Conservation (phyloP, 1,140 invertebrate genomes). For the Drosophila punjabiensis region DNA sequence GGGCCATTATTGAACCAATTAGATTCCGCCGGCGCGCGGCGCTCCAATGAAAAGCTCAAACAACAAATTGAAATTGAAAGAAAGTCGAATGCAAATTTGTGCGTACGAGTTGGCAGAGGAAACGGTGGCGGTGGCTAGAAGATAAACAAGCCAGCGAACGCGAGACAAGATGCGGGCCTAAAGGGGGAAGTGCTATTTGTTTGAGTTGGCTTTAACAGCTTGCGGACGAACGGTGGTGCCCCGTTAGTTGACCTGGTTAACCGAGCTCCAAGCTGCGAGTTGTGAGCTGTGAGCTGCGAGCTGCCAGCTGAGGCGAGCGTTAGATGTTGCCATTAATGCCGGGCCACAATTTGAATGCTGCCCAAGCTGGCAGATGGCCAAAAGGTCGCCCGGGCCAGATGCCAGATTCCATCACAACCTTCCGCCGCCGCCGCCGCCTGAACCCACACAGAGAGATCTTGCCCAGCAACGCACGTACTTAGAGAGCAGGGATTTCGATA, state of each 20-base stretch:
- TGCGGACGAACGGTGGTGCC: conserved; percentile 70
- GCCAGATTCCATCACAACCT: conserved; percentile 27
- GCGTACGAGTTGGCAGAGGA: conserved; percentile 37
- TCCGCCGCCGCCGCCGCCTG: conserved; percentile 5
- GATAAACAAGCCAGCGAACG: conserved; percentile 26
- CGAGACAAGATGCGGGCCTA: conserved; percentile 50
- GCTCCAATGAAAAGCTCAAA: conserved; percentile 37
- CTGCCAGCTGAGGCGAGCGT: conserved; percentile 37
- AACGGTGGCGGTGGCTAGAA: conserved; percentile 4
- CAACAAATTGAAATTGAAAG: conserved; percentile 57
- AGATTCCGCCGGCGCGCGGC: conserved; percentile 4
- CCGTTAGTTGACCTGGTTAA: conserved; percentile 82
- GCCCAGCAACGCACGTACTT: conserved; percentile 34
- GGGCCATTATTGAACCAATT: conserved; percentile 65
- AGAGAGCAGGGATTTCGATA: conserved; percentile 13
- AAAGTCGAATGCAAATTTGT: conserved; percentile 64
- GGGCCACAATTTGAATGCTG: conserved; percentile 28
- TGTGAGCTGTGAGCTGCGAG: too few relatives aligned
- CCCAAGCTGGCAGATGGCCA: conserved; percentile 30
- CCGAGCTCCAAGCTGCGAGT: conserved; percentile 40
- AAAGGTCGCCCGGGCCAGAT: conserved; percentile 29
- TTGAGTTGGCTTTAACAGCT: conserved; percentile 79
- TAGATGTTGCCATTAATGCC: conserved; percentile 16
- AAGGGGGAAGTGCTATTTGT: conserved; percentile 72
- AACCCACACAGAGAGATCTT: conserved; percentile 10